Base-by-base conservation (phyloP, 2,888 invertebrate species). In the Lepas anatifera region DNA sequence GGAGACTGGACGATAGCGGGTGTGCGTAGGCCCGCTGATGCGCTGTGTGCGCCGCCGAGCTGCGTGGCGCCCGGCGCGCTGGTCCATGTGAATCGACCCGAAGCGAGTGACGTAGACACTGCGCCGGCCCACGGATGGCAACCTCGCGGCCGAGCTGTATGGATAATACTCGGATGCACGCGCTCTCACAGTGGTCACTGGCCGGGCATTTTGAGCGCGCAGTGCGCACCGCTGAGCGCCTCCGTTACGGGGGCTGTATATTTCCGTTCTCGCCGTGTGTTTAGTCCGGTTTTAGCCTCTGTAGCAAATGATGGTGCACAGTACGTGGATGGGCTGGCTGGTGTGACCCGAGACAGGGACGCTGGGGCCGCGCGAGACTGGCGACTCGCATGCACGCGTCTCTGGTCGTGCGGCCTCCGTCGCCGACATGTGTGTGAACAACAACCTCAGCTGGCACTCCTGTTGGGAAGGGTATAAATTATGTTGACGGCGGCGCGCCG, bases 261-360 rank as follows among this genome's bases (percentile, higher is more conserved):
- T 58, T 58, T 66, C 66, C 66, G 66, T 64, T 64, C 41, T 66
- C 66, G 27, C 66, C 39, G 41, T 64, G 64, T 66, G 41, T 66
- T 37, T 66, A 10, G 66, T 66, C 66, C 27, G 37, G 37, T 66
- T 66, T 66, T 66, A 58, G 58, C 58, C 58, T 58, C 32, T 35
- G 32, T 35, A 58, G 58, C 7, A 58, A 35, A 35, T 22, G 58
- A 35, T 35, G 35, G 58, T 22, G 32, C 58, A 58, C 22, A 35
- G 48, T 10, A 25, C 3, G 58, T 41, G 1, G 41, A 41, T 41
- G 41, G 41, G n/a, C n/a, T 41, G 41, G 41, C 41, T 41, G 41
- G n/a, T n/a, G n/a, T n/a, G n/a, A n/a, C n/a, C n/a, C n/a, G n/a
- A n/a, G n/a, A n/a, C n/a, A n/a, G n/a, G n/a, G n/a, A 41, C 41